These are phyloP conservation scores for Eurystomus gularis DNA, from an alignment of 2,113 vertebrate genomes.

Conservation along the genomic window DNA sequence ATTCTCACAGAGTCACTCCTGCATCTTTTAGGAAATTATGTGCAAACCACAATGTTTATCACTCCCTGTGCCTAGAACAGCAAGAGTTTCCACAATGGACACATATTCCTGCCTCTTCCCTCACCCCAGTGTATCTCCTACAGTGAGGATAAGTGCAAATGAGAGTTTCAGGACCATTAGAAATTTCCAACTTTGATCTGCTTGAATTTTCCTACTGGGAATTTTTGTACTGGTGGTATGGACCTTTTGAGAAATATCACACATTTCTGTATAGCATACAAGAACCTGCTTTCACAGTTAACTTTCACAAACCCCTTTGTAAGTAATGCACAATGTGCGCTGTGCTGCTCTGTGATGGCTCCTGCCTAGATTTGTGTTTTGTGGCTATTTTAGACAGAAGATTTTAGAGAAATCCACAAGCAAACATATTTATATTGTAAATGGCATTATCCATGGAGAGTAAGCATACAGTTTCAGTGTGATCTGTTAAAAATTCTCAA, in stretches of 20 bases:
- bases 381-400: neutral
- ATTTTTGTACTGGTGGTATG: neutral
- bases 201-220: neutral
- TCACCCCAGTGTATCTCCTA: fast-evolving
- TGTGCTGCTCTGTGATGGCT: neutral
- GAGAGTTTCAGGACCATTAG: neutral
- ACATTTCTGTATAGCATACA: neutral
- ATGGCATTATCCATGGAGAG: neutral
- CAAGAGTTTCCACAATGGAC: neutral
- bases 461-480: neutral
- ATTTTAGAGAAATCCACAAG: neutral
- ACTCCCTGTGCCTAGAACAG: neutral
- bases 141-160: neutral
- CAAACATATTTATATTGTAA: neutral
- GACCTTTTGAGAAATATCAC: neutral
- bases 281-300: neutral
- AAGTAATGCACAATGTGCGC: neutral
- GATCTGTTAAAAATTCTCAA: neutral
- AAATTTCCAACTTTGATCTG: neutral
- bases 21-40: neutral
- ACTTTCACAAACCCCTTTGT: neutral
- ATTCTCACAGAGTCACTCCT: neutral
- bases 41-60: neutral
- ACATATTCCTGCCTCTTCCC: neutral
- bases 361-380: neutral